phyloP scores from a whole-genome alignment of 2,797 vertebrate species.

The Acrocephalus scirpaceus region DNA sequence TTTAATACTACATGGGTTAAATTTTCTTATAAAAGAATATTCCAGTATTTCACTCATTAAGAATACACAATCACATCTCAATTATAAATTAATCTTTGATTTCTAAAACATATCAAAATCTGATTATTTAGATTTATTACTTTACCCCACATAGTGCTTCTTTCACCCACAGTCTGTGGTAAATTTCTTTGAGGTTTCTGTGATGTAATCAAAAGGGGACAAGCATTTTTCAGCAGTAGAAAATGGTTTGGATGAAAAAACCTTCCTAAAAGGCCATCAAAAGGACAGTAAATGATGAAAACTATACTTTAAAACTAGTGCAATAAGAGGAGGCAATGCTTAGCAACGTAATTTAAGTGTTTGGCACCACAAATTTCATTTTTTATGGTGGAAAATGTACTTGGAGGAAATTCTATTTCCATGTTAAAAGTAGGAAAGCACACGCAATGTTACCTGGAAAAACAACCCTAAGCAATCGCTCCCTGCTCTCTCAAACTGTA shows the following conservation, averaged over 20 bases:
- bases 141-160: slow-evolving; percentile 19
- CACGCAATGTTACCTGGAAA: neutral
- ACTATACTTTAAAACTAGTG: slow-evolving; percentile 27
- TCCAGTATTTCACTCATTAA: slow-evolving; percentile 48
- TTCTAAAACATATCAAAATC: slow-evolving; percentile 49
- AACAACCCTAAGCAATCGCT: neutral
- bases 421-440: neutral
- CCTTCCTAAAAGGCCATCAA: slow-evolving; percentile 28
- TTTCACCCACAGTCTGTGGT: slow-evolving; percentile 5
- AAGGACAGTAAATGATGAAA: neutral
- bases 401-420: neutral
- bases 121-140: neutral
- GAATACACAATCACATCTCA: slow-evolving; percentile 46
- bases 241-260: neutral
- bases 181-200: slow-evolving; percentile 25
- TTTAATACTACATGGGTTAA: slow-evolving; percentile 57
- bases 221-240: slow-evolving; percentile 1
- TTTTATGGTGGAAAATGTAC: neutral
- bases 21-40: slow-evolving; percentile 65
- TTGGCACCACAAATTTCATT: slow-evolving; percentile 1
- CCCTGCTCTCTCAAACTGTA: neutral
- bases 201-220: neutral
- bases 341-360: neutral
- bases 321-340: slow-evolving; percentile 24
- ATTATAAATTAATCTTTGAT: slow-evolving; percentile 44